Evolutionary conservation across 2,113 vertebrate genomes (phyloP).

Genomic region (Lamprologus callipterus): DNA sequence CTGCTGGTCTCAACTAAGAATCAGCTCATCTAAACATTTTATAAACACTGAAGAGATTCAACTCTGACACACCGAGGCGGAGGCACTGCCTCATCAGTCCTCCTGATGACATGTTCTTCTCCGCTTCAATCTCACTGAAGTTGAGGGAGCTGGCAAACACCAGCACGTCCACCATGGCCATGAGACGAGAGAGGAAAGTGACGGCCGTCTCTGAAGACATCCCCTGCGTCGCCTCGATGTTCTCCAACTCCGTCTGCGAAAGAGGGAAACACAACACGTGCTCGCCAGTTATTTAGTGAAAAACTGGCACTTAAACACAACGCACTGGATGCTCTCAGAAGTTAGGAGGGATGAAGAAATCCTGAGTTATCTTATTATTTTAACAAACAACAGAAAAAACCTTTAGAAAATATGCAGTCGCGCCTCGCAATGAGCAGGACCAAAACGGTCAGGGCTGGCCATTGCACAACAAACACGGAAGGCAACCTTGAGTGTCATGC

Average conservation of each 20-base stretch:
- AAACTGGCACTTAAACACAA: neutral
- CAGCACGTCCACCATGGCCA: slow-evolving; percentile 98
- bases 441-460: neutral
- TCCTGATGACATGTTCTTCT: slow-evolving; percentile 99
- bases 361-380: neutral
- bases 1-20: neutral
- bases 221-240: slow-evolving; percentile 96
- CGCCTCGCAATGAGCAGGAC: neutral
- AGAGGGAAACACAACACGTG: neutral
- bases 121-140: slow-evolving; percentile 98
- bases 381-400: neutral
- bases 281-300: slow-evolving; percentile 3
- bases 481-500: slow-evolving; percentile 36
- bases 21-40: neutral
- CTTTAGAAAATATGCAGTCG: neutral
- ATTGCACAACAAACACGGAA: neutral
- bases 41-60: neutral
- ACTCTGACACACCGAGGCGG: slow-evolving; percentile 82
- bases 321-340: neutral
- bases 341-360: neutral
- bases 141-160: slow-evolving; percentile 98
- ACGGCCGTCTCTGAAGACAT: slow-evolving; percentile 99
- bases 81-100: slow-evolving; percentile 97
- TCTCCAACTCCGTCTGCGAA: slow-evolving; percentile 91
- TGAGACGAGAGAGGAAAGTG: slow-evolving; percentile 93